Evolutionary conservation across 2,888 invertebrate species (phyloP), one percentile per base, ranked within the genome.

Genomic region (Leptogaster cylindrica): DNA sequence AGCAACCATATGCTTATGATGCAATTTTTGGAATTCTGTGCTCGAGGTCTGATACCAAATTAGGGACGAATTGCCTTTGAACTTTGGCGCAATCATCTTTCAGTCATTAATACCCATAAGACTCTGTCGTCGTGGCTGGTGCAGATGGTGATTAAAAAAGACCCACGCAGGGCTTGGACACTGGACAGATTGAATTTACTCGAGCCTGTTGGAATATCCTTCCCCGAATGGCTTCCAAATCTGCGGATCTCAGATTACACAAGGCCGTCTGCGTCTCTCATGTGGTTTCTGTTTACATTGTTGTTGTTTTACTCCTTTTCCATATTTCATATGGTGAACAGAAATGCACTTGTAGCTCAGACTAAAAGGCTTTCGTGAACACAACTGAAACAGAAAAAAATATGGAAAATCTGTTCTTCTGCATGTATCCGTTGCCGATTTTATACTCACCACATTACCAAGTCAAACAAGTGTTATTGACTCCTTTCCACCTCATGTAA

Each of bases 401-500:
- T n/a, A n/a, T n/a, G 10, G 23, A 44, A 8, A 10, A 61, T n/a
- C 2, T 44, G 16, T n/a, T 31, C 8, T 44, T 16, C 16, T 10
- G 61, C 18, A 23, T 5, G 41, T 27, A 44, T 44, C 10, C n/a
- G 18, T 10, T 44, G 44, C 6, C n/a, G n/a, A n/a, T n/a, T n/a
- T n/a, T n/a, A n/a, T n/a, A n/a, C 23, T 20, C 14, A 16, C 18
- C 16, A 44, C 16, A 44, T n/a, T n/a, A n/a, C n/a, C 16, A 61
- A 28, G 16, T 28, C n/a, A 44, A 61, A 61, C 44, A 44, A 61
- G 36, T 65, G 65, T 65, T 65, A 65, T 65, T 65, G 65, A 65
- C 50, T 65, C 36, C 36, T 65, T 65, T 50, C 27, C 25, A 65
- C 65, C 25, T 48, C 65, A 65, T 50, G 65, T 65, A 36, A 65